Conservation (phyloP, 2,113 vertebrate genomes). For the Trogon melanurus region DNA sequence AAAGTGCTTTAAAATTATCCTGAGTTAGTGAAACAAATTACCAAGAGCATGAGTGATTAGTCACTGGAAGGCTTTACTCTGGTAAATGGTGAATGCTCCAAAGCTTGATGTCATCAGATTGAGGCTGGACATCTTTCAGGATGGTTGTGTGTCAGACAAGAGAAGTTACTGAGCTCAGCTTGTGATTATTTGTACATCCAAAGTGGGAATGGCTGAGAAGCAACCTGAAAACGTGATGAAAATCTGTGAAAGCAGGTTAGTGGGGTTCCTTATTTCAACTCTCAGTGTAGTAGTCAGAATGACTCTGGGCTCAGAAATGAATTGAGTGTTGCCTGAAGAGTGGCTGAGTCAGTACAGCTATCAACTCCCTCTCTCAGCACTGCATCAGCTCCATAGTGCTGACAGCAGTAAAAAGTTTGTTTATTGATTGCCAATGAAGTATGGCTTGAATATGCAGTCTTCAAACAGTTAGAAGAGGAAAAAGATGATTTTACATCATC, state of each 20-base stretch:
- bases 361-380: not conserved
- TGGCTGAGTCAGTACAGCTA: slow-evolving; percentile 2
- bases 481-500: not conserved
- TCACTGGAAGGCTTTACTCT: not conserved
- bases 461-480: not conserved
- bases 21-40: not conserved
- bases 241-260: not conserved
- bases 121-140: slow-evolving; percentile 23
- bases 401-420: slow-evolving; percentile 31
- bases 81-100: not conserved
- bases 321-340: slow-evolving; percentile 29
- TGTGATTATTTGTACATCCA: not conserved
- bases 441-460: not conserved
- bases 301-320: not conserved
- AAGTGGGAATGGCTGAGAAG: not conserved
- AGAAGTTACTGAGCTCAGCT: not conserved
- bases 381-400: not conserved
- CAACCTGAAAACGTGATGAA: not conserved
- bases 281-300: not conserved
- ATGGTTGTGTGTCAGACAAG: not conserved
- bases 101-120: slow-evolving; percentile 11
- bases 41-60: not conserved
- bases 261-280: not conserved
- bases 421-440: slow-evolving; percentile 39
- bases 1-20: not conserved